Conservation (phyloP, 2,888 invertebrate genomes). For the Tipula vernalis region DNA sequence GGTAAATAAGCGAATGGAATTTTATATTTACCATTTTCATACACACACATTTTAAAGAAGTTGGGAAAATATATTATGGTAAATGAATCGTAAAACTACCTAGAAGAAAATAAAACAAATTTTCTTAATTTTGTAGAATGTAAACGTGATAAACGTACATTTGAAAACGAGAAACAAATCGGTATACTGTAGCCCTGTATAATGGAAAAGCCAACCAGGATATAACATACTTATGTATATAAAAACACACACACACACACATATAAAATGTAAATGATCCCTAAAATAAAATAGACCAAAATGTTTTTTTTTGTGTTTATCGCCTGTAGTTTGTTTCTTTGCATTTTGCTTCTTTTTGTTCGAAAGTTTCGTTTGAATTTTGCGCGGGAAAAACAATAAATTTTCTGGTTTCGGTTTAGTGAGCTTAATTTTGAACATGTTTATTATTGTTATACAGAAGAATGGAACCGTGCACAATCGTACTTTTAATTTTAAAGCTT, state of each 20-base stretch:
- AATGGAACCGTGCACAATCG: neutral
- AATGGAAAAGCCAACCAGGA: neutral
- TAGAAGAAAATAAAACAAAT: neutral
- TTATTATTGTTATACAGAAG: neutral
- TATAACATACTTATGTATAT: neutral
- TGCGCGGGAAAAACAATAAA: neutral
- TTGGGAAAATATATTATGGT: neutral
- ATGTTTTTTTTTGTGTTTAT: neutral
- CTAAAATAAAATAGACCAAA: neutral
- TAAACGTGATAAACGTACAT: neutral
- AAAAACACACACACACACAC: neutral
- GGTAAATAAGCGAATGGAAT: neutral
- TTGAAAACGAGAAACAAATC: neutral
- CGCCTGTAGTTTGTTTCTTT: neutral
- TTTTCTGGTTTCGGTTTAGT: neutral
- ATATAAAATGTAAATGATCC: neutral
- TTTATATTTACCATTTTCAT: neutral
- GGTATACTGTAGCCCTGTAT: neutral
- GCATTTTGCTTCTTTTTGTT: neutral
- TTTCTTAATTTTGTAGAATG: neutral
- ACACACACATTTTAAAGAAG: neutral
- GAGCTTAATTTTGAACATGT: neutral
- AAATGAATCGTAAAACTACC: neutral
- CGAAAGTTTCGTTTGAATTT: neutral
- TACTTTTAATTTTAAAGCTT: neutral